Evolutionary conservation across 2,888 invertebrate species (phyloP), one percentile per base, ranked within the genome.

Genomic region (Eugnorisma glareosa): DNA sequence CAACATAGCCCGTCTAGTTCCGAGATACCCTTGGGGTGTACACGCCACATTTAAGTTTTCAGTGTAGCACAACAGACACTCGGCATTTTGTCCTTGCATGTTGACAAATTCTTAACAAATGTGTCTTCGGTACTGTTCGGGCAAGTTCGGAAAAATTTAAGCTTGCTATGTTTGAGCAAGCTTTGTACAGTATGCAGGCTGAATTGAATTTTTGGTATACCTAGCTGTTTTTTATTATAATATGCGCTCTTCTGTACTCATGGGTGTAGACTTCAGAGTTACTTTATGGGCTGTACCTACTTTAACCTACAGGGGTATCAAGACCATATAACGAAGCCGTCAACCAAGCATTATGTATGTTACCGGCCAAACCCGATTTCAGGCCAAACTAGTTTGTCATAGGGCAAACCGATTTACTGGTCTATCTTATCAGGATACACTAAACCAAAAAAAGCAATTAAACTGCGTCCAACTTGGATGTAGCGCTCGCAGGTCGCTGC

Each of bases 81-180:
- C 79, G 75, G 85, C 75, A 87, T 89, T 89, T 90, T 59, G 77
- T 89, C 84, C 89, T 86, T 86, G 78, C 84, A 86, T 82, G 86
- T 72, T 72, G 77, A 77, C 83, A 82, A 85, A 85, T 85, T 85
- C 72, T 68, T 80, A 77, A 83, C 77, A 82, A 85, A 85, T 83
- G 71, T 72, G 61, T 67, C 77, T 85, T 67, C 54, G 18, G 66
- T 37, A 72, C 51, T 73, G 71, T 74, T 73, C 51, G 71, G 70
- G 40, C 8, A 31, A n/a, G 48, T 77, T 82, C 57, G 45, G 67
- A 31, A 69, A 74, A 61, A 54, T 43, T 64, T 61, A n/a, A 63
- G 35, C 64, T 73, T 64, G 28, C 48, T 83, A 80, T 80, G 51
- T 76, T 74, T 18, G 35, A 72, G 45, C 7, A 68, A 61, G 35